Conservation (phyloP, 1,140 invertebrate genomes). For the Drosophila melanica region DNA sequence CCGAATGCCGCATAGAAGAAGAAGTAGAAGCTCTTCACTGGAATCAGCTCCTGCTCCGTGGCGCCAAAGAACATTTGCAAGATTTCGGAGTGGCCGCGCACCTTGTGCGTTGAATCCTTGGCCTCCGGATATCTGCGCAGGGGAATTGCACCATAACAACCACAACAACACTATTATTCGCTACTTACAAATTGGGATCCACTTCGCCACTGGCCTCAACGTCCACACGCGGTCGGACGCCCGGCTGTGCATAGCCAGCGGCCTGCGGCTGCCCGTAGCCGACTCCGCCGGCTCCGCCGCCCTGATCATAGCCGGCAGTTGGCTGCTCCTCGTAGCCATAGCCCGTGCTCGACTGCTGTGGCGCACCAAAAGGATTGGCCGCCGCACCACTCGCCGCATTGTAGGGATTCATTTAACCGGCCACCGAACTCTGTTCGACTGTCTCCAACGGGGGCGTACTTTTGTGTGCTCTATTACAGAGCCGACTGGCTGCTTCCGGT, state of each 20-base stretch:
- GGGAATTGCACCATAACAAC: background rate
- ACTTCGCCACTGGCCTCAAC: slow-evolving; percentile 90
- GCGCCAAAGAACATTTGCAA: slow-evolving; percentile 92
- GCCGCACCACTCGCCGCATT: slow-evolving; percentile 49
- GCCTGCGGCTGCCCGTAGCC: slow-evolving; percentile 52
- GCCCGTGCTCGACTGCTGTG: slow-evolving; percentile 46
- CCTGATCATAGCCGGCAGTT: slow-evolving; percentile 65
- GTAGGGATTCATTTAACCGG: slow-evolving; percentile 69
- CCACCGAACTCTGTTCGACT: background rate
- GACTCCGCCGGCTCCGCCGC: slow-evolving; percentile 33
- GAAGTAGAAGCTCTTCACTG: slow-evolving; percentile 99
- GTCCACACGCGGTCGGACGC: slow-evolving; percentile 88
- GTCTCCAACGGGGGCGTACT: background rate
- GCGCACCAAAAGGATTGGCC: slow-evolving; percentile 75
- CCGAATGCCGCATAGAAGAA: slow-evolving; percentile 99
- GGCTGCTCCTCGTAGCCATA: slow-evolving; percentile 71
- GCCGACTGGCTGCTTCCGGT: slow-evolving; percentile 14
- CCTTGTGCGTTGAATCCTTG: slow-evolving; percentile 95
- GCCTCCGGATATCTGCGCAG: slow-evolving; percentile 89
- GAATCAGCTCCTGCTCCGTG: slow-evolving; percentile 94
- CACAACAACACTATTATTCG: background rate
- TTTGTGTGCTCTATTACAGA: background rate
- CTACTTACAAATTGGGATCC: slow-evolving; percentile 87
- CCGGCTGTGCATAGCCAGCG: slow-evolving; percentile 59
- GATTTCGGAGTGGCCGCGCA: slow-evolving; percentile 92